Evolutionary conservation across 2,888 invertebrate species (phyloP), one percentile per base, ranked within the genome.

Genomic region (Torymus auratus): DNA sequence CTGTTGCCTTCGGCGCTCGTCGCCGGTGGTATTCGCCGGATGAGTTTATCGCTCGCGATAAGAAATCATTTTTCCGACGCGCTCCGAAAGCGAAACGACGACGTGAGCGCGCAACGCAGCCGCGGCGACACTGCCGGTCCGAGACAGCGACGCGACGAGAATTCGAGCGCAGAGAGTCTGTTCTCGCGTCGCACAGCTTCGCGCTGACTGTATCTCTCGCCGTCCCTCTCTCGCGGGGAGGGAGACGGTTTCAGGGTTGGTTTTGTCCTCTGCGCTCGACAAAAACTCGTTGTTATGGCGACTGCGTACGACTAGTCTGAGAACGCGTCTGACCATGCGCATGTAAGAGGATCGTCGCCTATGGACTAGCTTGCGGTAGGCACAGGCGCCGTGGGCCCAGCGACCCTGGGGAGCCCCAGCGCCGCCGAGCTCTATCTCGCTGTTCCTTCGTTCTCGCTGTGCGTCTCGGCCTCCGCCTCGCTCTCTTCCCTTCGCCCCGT

Each of bases 381-480:
- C 89, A 88, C 90, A 91, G 89, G 90, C 88, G 89, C 89, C 88
- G 86, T 90, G 87, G 89, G 89, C 89, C 87, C 89, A 88, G 89
- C 52, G 88, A 86, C 86, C 88, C 88, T 88, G 88, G 86, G 68
- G 58, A 65, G 62, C 62, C 69, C 70, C 69, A 50, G 17, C 68
- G 64, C 58, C 73, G 60, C 58, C 77, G 61, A 17, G 68, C 17
- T 61, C 58, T 58, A 41, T 23, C 20, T 20, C 72, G 15, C 23
- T 20, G 50, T 50, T 61, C 20, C 50, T 28, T 41, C 12, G 20
- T 23, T 70, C 60, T 61, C 28, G 13, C 14, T 28, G 1, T 23
- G 17, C 20, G 20, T 2, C 20, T 20, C 20, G 2, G 20, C 20
- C 20, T 20, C 20, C 2, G 20, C 41, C 41, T 41, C 5, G 41